These are phyloP conservation scores for Pomacea maculata DNA, from an alignment of 1,140 invertebrate genomes.

Conservation along the genomic window DNA sequence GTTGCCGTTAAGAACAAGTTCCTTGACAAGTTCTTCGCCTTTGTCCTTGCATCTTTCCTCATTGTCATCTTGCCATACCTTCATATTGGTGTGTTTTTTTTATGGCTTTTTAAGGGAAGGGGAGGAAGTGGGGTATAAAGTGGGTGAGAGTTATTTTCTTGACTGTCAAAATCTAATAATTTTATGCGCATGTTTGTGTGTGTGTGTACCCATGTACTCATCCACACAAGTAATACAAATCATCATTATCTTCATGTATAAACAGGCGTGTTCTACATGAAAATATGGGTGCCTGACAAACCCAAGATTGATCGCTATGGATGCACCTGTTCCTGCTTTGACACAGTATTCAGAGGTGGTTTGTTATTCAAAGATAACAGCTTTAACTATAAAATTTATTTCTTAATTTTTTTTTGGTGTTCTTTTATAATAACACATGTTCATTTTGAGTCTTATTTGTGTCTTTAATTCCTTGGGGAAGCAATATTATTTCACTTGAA, in stretches of 20 bases:
- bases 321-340: slow-evolving; percentile 83
- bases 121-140: background rate
- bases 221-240: background rate
- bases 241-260: background rate
- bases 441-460: no score
- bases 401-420: no score
- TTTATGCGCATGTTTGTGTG: background rate
- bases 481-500: background rate
- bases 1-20: slow-evolving; percentile 44
- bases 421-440: no score
- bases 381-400: no score
- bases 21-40: slow-evolving; percentile 47
- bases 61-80: slow-evolving; percentile 51
- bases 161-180: background rate
- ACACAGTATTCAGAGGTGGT: slow-evolving; percentile 81
- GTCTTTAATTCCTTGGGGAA: no score
- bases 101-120: background rate
- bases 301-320: slow-evolving; percentile 74
- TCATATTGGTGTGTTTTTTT: slow-evolving; percentile 53
- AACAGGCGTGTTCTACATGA: slow-evolving; percentile 68
- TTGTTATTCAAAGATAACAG: no score
- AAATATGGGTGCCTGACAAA: slow-evolving; percentile 77
- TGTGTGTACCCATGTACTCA: background rate
- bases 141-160: background rate
- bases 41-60: slow-evolving; percentile 42